Base-by-base conservation (phyloP, 2,113 vertebrate species). In the Xiphophorus couchianus region DNA sequence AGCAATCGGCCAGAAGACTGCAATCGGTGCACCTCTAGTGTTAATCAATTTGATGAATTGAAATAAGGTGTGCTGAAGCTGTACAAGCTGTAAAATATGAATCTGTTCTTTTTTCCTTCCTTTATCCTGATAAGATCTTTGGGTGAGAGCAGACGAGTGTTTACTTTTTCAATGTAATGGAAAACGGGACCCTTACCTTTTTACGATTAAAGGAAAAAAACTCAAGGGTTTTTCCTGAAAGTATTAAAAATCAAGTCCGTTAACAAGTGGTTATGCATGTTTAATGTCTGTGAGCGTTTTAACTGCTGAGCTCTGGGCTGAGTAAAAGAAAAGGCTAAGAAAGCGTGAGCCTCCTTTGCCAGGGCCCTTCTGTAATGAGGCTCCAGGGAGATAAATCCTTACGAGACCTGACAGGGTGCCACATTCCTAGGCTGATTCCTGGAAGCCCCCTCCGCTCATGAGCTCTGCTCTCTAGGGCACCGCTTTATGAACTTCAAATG, bases 321-420 rank as follows among this genome's bases (percentile, higher is more conserved):
- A 71, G 54, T 69, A 69, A 77, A 75, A 25, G 66, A 81, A 66
- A 68, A 80, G 83, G 51, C 64, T 70, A 69, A 76, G 76, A 6
- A n/a, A 81, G 64, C 22, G 14, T 67, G 80, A 73, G 75, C 35
- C 83, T 88, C 80, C 83, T 88, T 78, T 69, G 83, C 74, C 78
- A 1, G 74, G 79, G 84, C 79, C 71, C 76, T 89, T 86, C 64
- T 35, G 77, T 89, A 90, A 90, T 88, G 85, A 90, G 87, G 88
- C 85, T 85, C 80, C 77, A 66, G 73, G 82, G 85, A 92, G 88
- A 92, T 91, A 86, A 90, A 93, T 90, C 89, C 90, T 89, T 86
- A 88, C 88, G 90, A 87, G 88, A 91, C 73, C 89, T 90, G 91
- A 92, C 91, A 91, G 89, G 85, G 89, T 88, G 89, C 89, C 91